Percentiles rank a stretch among this genome's conserved stretches.
Evolutionary conservation across 2,113 vertebrate genomes (phyloP).

Genomic region (Cyprinodon brontotheroides): DNA sequence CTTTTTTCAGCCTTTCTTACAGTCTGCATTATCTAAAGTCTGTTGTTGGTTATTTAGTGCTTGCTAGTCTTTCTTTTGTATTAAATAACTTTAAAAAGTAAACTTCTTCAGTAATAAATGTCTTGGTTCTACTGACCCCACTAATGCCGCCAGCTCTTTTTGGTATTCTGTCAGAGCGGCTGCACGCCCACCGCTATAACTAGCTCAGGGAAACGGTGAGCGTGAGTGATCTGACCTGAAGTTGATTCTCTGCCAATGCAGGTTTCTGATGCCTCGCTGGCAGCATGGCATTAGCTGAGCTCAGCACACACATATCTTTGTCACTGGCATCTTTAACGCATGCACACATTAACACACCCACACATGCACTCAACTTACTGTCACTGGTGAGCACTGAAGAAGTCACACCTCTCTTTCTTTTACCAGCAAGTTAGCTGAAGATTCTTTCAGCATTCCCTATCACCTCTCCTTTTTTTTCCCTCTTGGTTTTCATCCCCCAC

Average conservation of each 20-base stretch:
- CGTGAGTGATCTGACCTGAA: constrained; percentile 55
- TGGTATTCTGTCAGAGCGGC: constrained; percentile 53
- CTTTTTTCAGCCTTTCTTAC: not conserved
- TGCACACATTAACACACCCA: constrained; percentile 13
- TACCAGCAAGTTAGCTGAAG: not conserved
- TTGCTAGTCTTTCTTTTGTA: constrained; percentile 5
- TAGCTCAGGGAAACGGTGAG: constrained; percentile 37
- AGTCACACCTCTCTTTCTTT: constrained; percentile 45
- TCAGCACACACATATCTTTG: constrained; percentile 43
- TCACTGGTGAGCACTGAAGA: constrained; percentile 35
- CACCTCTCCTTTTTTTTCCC: constrained; percentile 42
- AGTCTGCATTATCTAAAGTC: not conserved
- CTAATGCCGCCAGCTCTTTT: constrained; percentile 32
- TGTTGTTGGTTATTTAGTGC: not conserved
- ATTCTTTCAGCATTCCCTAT: constrained; percentile 46
- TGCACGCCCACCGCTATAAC: constrained; percentile 45
- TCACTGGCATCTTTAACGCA: constrained; percentile 1
- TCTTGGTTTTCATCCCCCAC: constrained; percentile 18
- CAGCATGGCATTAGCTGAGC: constrained; percentile 60
- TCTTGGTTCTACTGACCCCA: constrained; percentile 1
- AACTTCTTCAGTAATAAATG: constrained; percentile 6
- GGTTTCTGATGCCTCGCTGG: constrained; percentile 58
- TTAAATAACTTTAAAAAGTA: not conserved
- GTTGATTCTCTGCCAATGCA: constrained; percentile 61
- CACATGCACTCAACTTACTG: constrained; percentile 36